Evolutionary conservation across 2,113 vertebrate species (phyloP), one percentile per base, ranked within the genome.

Genomic region (Zosterops pallidus): DNA sequence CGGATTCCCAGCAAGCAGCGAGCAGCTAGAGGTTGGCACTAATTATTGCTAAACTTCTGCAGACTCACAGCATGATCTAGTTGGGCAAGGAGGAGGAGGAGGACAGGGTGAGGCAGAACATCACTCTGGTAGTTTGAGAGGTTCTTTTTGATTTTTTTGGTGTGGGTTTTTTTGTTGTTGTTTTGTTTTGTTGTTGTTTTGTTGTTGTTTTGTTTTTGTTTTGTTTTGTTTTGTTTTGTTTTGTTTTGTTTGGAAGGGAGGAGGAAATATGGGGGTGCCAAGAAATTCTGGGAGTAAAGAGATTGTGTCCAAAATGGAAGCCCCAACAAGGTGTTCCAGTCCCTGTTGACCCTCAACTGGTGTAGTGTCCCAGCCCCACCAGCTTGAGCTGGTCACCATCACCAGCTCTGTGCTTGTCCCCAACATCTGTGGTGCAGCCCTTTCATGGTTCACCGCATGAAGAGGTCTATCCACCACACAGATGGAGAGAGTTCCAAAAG

Each of bases 41-140:
- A 96, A 97, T 97, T 96, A 95, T 64, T 92, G 83, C 74, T 95
- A 95, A 97, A 95, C 92, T 96, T 97, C 74, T 95, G 78, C 93
- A 91, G 94, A 65, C 79, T 83, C 95, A 69, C 95, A 95, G 81
- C 21, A 0, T 67, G 80, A 87, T 86, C 10, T 14, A 50, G 70
- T 9, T 92, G 70, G 60, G 63, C 67, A 88, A 41, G 75, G 24
- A 96, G 69, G 89, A 86, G 75, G 59, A 72, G 69, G 89, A 86
- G 75, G 59, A 72, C 1, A 6, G 42, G 37, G 57, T 53, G 75
- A 92, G 71, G 89, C 5, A 17, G 79, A 63, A 39, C 84, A 83
- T 65, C 70, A 42, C 14, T 63, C 35, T 56, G 14, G 18, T 26
- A 37, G 65, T 52, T 49, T 18, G 31, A 17, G 28, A 26, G 26